phyloP scores from a whole-genome alignment of 2,888 invertebrate species.

The Calephelis perditalis region DNA sequence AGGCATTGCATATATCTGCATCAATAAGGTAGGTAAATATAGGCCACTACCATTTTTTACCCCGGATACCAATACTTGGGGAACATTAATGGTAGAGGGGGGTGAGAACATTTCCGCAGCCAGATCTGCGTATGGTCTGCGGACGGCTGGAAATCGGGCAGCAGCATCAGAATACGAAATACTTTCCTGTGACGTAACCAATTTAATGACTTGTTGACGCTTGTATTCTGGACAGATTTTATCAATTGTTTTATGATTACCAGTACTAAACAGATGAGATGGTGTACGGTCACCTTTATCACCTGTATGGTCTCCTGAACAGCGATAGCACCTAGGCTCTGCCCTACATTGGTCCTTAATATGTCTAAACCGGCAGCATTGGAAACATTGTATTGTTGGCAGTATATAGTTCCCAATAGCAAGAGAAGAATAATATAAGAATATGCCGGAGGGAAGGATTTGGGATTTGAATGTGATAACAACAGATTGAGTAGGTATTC shows the following conservation, averaged over 20 bases:
- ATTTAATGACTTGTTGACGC: background rate
- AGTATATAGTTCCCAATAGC: too few species aligned
- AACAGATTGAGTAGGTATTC: background rate
- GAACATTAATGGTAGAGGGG: too few species aligned
- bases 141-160: background rate
- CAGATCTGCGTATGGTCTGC: background rate
- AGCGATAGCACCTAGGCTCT: background rate
- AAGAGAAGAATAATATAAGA: background rate
- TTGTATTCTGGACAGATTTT: background rate
- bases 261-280: background rate
- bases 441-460: background rate
- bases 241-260: background rate
- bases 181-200: background rate
- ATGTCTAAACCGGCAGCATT: too few species aligned
- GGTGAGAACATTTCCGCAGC: background rate
- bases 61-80: too few species aligned
- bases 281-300: background rate
- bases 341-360: background rate
- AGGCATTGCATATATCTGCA: too few species aligned
- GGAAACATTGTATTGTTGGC: too few species aligned
- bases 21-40: too few species aligned
- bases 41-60: too few species aligned
- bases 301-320: background rate
- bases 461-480: background rate
- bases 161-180: background rate